phyloP scores from a whole-genome alignment of 2,888 invertebrate genomes.

The Carpatolechia fugitivella region DNA sequence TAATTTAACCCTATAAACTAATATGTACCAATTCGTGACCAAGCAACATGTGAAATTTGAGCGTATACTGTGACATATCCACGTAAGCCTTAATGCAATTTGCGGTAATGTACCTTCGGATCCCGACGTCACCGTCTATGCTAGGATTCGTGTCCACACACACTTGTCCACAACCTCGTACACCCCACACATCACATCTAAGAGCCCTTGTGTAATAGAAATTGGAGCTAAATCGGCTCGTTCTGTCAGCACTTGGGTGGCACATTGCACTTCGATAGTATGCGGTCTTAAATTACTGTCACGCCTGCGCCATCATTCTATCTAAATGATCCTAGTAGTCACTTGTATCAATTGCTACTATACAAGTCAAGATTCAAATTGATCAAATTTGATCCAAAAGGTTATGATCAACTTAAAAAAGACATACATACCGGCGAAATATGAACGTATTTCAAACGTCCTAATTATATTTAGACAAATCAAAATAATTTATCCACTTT shows the following conservation, averaged over 20 bases:
- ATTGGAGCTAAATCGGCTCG: neutral
- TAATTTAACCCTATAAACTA: too few relatives aligned
- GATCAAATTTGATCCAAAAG: too few relatives aligned
- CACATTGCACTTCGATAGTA: constrained; percentile 15
- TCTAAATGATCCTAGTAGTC: constrained; percentile 22
- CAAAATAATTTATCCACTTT: constrained; percentile 36
- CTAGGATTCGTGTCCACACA: constrained; percentile 15
- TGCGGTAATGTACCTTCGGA: constrained; percentile 61
- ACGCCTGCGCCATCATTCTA: constrained; percentile 34
- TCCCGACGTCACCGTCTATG: constrained; percentile 19
- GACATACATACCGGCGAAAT: too few relatives aligned
- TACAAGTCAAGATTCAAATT: neutral
- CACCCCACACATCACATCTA: neutral
- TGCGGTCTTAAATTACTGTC: constrained; percentile 32
- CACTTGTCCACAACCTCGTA: constrained; percentile 15
- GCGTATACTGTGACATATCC: constrained; percentile 48
- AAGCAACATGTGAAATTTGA: constrained; percentile 25
- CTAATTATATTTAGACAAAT: constrained; percentile 33
- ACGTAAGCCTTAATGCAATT: constrained; percentile 68
- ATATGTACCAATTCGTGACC: too few relatives aligned
- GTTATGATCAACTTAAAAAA: too few relatives aligned
- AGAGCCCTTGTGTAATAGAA: constrained; percentile 15
- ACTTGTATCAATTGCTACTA: constrained; percentile 12
- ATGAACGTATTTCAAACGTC: constrained; percentile 36
- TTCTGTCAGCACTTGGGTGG: constrained; percentile 6